These are phyloP conservation scores for Cartodere bifasciata DNA, from an alignment of 2,888 invertebrate species.

Conservation along the genomic window DNA sequence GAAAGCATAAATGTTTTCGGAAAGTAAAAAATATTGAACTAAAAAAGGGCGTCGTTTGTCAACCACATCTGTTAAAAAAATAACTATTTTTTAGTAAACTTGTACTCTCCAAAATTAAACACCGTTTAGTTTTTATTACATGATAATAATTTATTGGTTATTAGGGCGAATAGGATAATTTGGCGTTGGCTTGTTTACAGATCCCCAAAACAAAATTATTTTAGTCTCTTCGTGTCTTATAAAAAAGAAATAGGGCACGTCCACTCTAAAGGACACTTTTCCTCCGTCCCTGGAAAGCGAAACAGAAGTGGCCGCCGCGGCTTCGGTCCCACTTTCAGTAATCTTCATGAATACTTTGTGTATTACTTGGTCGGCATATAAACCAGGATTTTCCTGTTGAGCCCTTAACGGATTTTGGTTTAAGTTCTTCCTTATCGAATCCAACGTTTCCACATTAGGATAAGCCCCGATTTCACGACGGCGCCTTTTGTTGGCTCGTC, in stretches of 20 bases:
- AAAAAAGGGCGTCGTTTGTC: too few relatives aligned
- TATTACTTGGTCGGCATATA: constrained; percentile 48
- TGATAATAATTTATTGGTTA: too few relatives aligned
- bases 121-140: too few relatives aligned
- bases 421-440: constrained; percentile 22
- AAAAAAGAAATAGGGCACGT: constrained; percentile 63
- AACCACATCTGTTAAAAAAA: too few relatives aligned
- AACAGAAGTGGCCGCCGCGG: constrained; percentile 52
- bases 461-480: background rate
- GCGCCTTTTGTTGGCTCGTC: too few relatives aligned
- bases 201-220: constrained; percentile 58
- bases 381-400: constrained; percentile 47
- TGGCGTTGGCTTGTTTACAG: constrained; percentile 45
- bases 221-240: constrained; percentile 55
- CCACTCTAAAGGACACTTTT: constrained; percentile 41
- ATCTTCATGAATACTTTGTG: constrained; percentile 55
- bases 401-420: constrained; percentile 28
- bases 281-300: constrained; percentile 44
- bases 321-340: constrained; percentile 58
- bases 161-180: too few relatives aligned
- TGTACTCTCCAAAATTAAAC: too few relatives aligned
- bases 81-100: too few relatives aligned
- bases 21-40: too few relatives aligned
- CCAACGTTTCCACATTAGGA: constrained; percentile 21
- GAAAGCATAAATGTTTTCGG: too few relatives aligned